A percentile compares a stretch with the other conserved stretches of the same genome.
Conservation (phyloP, 2,888 invertebrate genomes). For the Scaptomyza reducta region DNA sequence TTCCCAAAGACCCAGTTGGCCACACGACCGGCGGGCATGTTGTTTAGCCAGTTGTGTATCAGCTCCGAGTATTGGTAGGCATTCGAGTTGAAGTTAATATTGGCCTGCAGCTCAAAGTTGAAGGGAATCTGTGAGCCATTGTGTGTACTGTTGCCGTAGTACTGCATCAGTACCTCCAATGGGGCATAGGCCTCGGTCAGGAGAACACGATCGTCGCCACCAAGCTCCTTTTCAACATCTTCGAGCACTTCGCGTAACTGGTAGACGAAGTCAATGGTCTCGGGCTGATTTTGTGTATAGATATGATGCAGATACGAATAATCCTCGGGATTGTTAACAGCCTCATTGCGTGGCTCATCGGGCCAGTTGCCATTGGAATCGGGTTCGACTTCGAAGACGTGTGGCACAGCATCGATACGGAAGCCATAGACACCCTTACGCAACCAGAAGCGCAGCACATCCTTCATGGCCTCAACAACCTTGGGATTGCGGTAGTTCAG, state of each 20-base stretch:
- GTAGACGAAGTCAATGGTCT: conserved; percentile 86
- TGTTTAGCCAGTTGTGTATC: conserved; percentile 86
- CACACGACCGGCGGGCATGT: conserved; percentile 86
- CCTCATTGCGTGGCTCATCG: conserved; percentile 86
- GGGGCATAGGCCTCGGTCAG: conserved; percentile 88
- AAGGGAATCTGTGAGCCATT: conserved; percentile 87
- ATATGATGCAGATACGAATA: conserved; percentile 86
- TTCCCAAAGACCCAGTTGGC: conserved; percentile 91
- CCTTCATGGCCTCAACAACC: conserved; percentile 85
- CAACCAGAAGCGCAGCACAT: conserved; percentile 90
- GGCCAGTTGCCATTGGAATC: conserved; percentile 77
- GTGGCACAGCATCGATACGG: conserved; percentile 88
- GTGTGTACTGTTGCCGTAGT: conserved; percentile 85
- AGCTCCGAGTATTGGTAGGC: conserved; percentile 85
- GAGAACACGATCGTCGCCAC: conserved; percentile 85
- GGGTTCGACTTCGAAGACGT: conserved; percentile 74
- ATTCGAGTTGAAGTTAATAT: conserved; percentile 85
- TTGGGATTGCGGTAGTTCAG: conserved; percentile 86
- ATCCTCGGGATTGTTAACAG: conserved; percentile 84
- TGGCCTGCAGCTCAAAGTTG: conserved; percentile 87
- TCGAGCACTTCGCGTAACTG: conserved; percentile 86
- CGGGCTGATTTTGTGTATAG: conserved; percentile 87
- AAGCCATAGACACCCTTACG: conserved; percentile 92
- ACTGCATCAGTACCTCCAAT: conserved; percentile 86
- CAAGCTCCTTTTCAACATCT: conserved; percentile 81